These are phyloP conservation scores for Onychomys leucogaster DNA, from an alignment of 2,797 vertebrate genomes.

Conservation along the genomic window DNA sequence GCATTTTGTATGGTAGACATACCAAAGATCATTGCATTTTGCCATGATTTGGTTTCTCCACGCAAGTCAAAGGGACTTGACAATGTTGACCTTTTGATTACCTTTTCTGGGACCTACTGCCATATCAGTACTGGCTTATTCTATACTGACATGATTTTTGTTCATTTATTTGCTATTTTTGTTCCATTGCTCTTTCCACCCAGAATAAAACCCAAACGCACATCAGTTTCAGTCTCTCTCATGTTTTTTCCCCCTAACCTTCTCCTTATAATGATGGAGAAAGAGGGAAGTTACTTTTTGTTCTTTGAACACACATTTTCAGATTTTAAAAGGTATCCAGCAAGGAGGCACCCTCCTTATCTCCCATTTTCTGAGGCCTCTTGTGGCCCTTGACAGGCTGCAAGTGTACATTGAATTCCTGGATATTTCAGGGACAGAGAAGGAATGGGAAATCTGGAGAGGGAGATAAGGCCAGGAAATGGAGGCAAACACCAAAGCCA, in stretches of 20 bases:
- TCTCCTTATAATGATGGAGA: not conserved
- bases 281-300: constrained; percentile 78
- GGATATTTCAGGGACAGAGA: constrained; percentile 72
- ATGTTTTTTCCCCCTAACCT: not conserved
- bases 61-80: not conserved
- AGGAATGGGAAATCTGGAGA: constrained; percentile 60
- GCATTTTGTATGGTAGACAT: not conserved
- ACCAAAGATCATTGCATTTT: not conserved
- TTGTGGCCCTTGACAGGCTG: constrained; percentile 70
- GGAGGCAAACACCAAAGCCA: constrained; percentile 71
- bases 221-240: constrained; percentile 70
- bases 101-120: not conserved
- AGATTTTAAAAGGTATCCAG: constrained; percentile 79
- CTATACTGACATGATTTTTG: not conserved
- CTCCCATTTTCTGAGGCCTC: constrained; percentile 38
- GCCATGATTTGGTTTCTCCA: constrained; percentile 27
- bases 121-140: not conserved
- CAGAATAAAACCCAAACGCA: constrained; percentile 51
- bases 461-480: constrained; percentile 85
- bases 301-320: constrained; percentile 83
- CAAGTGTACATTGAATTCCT: constrained; percentile 77
- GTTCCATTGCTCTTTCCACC: not conserved
- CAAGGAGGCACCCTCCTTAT: constrained; percentile 26
- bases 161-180: not conserved
- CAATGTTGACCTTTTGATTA: not conserved